Conservation (phyloP, 2,113 vertebrate genomes). For the Gavia stellata region DNA sequence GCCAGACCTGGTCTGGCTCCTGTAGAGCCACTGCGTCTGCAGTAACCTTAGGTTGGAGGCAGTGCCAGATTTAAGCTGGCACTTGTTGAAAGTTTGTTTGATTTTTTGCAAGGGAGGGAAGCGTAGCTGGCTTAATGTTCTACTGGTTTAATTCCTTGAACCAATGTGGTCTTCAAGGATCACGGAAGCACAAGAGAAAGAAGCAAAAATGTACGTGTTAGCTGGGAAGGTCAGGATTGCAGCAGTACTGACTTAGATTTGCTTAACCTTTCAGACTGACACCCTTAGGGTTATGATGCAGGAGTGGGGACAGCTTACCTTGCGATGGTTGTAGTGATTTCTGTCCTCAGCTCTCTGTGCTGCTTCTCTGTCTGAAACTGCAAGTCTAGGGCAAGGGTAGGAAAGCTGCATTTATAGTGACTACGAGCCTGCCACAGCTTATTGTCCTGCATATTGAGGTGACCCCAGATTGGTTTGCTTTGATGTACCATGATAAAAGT, state of each 20-base stretch:
- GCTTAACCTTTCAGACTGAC: not conserved
- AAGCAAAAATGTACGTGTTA: not conserved
- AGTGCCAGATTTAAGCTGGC: not conserved
- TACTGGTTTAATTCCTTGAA: not conserved
- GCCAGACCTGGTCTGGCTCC: not conserved
- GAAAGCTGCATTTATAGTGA: not conserved
- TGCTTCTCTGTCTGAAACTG: not conserved
- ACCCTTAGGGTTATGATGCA: not conserved
- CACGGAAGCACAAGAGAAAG: not conserved
- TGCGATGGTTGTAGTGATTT: not conserved
- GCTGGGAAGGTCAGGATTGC: not conserved
- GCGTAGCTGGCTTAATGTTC: not conserved
- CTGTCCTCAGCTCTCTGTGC: not conserved
- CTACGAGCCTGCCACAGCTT: not conserved
- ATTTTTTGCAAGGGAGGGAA: not conserved
- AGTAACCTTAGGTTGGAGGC: not conserved
- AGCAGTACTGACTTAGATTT: not conserved
- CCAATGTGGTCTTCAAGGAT: not conserved
- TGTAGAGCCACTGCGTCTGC: not conserved
- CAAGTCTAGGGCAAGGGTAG: not conserved
- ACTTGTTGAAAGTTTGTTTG: not conserved
- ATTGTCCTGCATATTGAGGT: not conserved
- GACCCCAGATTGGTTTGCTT: not conserved
- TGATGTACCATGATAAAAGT: accelerated
- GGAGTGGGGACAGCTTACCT: not conserved